Percentiles rank a stretch among this genome's conserved stretches.
Conservation (phyloP, 2,888 invertebrate species). For the Amiota communis region DNA sequence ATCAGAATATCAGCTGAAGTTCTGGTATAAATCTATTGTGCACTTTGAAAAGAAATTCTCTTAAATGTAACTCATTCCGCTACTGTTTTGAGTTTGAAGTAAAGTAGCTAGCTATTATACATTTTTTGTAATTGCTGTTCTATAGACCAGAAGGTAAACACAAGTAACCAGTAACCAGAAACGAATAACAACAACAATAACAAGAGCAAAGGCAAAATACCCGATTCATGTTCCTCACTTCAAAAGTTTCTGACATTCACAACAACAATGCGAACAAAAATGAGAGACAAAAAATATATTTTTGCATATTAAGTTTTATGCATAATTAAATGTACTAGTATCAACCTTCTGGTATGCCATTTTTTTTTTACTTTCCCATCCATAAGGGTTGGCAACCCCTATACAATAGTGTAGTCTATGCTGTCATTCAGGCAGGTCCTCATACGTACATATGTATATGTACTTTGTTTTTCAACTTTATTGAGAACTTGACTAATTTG, state of each 20-base stretch:
- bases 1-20: too few species aligned
- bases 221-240: too few species aligned
- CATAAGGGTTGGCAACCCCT: conserved; percentile 4
- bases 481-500: conserved; percentile 19
- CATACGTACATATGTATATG: background rate
- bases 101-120: too few species aligned
- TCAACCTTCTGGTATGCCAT: conserved; percentile 16
- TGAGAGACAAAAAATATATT: conserved; percentile 13
- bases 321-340: conserved; percentile 62
- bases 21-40: too few species aligned
- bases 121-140: conserved; percentile 47
- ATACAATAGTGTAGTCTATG: too few species aligned
- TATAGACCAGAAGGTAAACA: conserved; percentile 59
- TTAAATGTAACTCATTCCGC: too few species aligned
- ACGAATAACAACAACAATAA: conserved; percentile 23
- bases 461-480: conserved; percentile 19
- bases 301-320: conserved; percentile 50
- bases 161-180: conserved; percentile 7
- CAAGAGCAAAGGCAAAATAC: conserved; percentile 31
- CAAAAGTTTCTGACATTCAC: too few species aligned
- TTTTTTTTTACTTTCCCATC: too few species aligned
- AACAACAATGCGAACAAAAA: background rate
- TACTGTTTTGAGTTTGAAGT: too few species aligned
- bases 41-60: too few species aligned
- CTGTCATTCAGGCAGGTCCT: background rate